Base-by-base conservation (phyloP, 2,888 invertebrate genomes). In the Perizoma affinitatum region DNA sequence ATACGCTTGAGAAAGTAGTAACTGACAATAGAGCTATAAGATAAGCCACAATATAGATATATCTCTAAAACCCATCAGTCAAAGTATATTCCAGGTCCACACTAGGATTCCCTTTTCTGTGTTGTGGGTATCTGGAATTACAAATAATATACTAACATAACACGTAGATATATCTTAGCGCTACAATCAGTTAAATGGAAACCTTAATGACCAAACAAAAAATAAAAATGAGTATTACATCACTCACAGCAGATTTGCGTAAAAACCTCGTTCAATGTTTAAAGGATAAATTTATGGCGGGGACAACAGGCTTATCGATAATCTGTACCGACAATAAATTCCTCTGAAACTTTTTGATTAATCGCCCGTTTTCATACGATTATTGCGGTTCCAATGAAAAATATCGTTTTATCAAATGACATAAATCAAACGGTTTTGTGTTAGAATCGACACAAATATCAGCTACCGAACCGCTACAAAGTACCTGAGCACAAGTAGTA, bases 261-360 rank as follows among this genome's bases (percentile, higher is more conserved):
- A 43, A 49, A 58, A 47, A 38, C 50, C 58, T 44, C 46, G 43
- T 67, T 66, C 67, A 72, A 71, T 70, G 71, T 74, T 71, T 70
- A 71, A 75, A 75, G 73, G 69, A 75, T 69, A 70, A 60, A 64
- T 67, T 68, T 65, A 82, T 80, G 67, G 70, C 73, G 65, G 70
- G 76, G 72, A 75, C 75, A 75, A 68, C 69, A 65, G 73, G 79
- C 77, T 84, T 83, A 82, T 75, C 82, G 75, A 73, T 83, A 81
- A 82, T 82, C 80, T 80, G 79, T 77, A 69, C 70, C 72, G 66
- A 76, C 78, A 79, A 84, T 81, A 83, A 84, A 85, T 79, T 74
- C 73, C 72, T 72, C 73, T 66, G 74, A 67, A 83, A 82, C 75
- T 79, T 78, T 78, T 75, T 84, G 86, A 86, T 86, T 84, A 82